These are phyloP conservation scores for Gasterosteus nipponicus DNA, from an alignment of 2,113 vertebrate genomes.

Conservation along the genomic window DNA sequence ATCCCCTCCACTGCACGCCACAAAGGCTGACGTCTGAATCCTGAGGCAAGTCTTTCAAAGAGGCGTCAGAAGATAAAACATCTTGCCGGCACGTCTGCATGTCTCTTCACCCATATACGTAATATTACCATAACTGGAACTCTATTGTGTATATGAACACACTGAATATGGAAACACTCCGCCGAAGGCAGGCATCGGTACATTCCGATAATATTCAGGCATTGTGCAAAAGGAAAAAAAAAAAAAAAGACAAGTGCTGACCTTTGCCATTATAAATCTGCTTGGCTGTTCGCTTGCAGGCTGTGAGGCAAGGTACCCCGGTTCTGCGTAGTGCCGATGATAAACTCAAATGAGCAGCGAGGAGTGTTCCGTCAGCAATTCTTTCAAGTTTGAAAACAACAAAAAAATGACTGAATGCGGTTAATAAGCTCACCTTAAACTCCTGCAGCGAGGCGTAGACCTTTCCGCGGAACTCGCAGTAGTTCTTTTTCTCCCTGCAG, in stretches of 20 bases:
- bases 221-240: slow-evolving; percentile 53
- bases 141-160: slow-evolving; percentile 41
- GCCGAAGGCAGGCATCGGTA: slow-evolving; percentile 51
- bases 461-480: slow-evolving; percentile 95
- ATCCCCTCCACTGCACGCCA: slow-evolving; percentile 4
- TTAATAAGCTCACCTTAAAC: slow-evolving; percentile 91
- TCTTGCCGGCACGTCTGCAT: slow-evolving; percentile 9
- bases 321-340: slow-evolving; percentile 52
- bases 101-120: slow-evolving; percentile 34
- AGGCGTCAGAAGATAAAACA: slow-evolving; percentile 44
- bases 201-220: slow-evolving; percentile 53
- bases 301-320: slow-evolving; percentile 53
- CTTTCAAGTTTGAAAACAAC: slow-evolving; percentile 48
- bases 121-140: slow-evolving; percentile 39
- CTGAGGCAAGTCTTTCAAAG: slow-evolving; percentile 37
- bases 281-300: slow-evolving; percentile 52
- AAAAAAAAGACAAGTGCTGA: slow-evolving; percentile 72
- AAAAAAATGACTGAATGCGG: slow-evolving; percentile 48
- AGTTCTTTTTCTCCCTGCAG: slow-evolving; percentile 96
- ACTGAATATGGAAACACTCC: slow-evolving; percentile 46
- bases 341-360: slow-evolving; percentile 46
- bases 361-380: slow-evolving; percentile 66
- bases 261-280: slow-evolving; percentile 78
- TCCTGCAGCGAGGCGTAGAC: slow-evolving; percentile 93
- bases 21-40: slow-evolving; percentile 49